Evolutionary conservation across 2,888 invertebrate genomes (phyloP).

Genomic region (Caradrina clavipalpis): DNA sequence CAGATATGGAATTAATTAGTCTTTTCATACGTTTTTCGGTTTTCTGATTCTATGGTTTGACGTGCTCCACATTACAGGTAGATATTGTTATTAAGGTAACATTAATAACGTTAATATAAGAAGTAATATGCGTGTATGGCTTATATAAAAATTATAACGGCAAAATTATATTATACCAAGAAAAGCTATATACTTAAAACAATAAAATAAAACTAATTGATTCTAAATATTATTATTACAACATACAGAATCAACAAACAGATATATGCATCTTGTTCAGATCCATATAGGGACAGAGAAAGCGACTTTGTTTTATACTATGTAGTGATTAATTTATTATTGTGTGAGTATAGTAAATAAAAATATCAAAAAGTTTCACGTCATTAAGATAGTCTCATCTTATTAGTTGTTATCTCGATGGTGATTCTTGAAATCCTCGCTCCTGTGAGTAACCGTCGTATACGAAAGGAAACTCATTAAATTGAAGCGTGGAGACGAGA

Average conservation of each 20-base stretch:
- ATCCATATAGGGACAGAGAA: too few species aligned
- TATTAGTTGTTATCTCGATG: slow-evolving; percentile 7
- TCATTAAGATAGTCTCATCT: neutral
- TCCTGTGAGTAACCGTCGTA: neutral
- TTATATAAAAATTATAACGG: too few species aligned
- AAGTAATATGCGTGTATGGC: too few species aligned
- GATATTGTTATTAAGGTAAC: too few species aligned
- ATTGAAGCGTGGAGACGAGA: slow-evolving; percentile 3
- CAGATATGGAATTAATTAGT: too few species aligned
- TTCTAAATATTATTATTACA: neutral
- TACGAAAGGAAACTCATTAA: slow-evolving; percentile 13
- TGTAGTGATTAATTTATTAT: too few species aligned
- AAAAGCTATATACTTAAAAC: too few species aligned
- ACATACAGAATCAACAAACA: neutral
- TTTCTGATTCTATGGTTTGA: neutral
- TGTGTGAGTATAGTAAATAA: too few species aligned
- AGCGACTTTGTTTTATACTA: too few species aligned
- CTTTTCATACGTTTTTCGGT: neutral
- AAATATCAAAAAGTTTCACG: neutral
- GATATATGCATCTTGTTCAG: neutral
- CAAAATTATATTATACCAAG: too few species aligned
- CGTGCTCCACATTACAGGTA: neutral
- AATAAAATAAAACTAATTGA: too few species aligned
- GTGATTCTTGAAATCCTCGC: slow-evolving; percentile 5
- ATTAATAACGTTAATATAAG: too few species aligned